Percentiles rank a stretch among this genome's conserved stretches.
Conservation (phyloP, 2,888 invertebrate species). For the Unio delphinus region DNA sequence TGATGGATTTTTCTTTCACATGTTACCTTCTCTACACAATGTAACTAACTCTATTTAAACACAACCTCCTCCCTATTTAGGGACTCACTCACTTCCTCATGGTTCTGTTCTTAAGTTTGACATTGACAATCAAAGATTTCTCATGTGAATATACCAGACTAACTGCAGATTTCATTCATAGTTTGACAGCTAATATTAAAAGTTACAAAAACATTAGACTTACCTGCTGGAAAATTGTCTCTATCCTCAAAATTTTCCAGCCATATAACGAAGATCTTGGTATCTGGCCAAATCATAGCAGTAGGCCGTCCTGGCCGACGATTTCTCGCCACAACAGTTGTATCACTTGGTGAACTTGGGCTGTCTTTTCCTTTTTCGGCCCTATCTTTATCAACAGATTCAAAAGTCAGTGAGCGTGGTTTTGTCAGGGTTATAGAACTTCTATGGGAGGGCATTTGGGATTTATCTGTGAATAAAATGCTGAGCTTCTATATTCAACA, state of each 20-base stretch:
- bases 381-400: conserved; percentile 44
- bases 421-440: conserved; percentile 38
- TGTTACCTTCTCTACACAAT: no score
- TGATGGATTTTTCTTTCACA: no score
- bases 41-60: no score
- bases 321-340: conserved; percentile 33
- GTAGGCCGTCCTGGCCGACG: conserved; percentile 48
- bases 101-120: no score
- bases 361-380: conserved; percentile 44
- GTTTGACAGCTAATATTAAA: not conserved
- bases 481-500: not conserved
- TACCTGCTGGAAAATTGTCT: conserved; percentile 88
- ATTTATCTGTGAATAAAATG: conserved; percentile 39
- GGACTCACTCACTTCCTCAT: no score
- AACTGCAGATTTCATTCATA: not conserved
- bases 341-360: conserved; percentile 56
- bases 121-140: no score
- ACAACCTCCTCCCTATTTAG: no score
- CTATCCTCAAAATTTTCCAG: conserved; percentile 96
- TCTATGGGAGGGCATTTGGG: conserved; percentile 34
- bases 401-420: conserved; percentile 66
- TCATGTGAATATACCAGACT: no score
- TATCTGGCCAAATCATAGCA: conserved; percentile 64
- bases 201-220: conserved; percentile 42
- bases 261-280: conserved; percentile 86